Conservation (phyloP, 2,797 vertebrate genomes). For the Tragopan temminckii region DNA sequence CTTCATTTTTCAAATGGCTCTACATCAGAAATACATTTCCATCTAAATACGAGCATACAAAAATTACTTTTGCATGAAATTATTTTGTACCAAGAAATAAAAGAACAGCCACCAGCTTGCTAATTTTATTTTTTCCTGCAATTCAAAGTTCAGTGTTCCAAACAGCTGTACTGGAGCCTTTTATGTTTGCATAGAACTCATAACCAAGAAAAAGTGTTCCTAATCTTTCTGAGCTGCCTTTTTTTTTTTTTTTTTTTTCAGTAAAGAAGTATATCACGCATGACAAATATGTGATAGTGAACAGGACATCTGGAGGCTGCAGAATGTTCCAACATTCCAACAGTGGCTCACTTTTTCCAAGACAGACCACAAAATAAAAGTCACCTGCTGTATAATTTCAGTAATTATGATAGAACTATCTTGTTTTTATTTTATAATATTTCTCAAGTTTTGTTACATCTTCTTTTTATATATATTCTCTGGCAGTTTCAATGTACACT, state of each 20-base stretch:
- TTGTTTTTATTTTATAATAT: neutral
- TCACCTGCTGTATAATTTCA: neutral
- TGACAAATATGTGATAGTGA: neutral
- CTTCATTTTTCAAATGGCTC: neutral
- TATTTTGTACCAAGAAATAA: neutral
- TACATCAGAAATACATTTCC: neutral
- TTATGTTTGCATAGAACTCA: neutral
- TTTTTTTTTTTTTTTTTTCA: neutral
- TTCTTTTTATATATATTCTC: neutral
- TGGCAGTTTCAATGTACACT: neutral
- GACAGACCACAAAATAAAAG: neutral
- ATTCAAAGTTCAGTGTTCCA: neutral
- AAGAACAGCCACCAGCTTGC: neutral
- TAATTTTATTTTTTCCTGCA: neutral
- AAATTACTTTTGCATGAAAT: neutral
- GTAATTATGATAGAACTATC: neutral
- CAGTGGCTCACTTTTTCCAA: neutral
- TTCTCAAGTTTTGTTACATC: neutral
- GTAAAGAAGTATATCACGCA: rapidly evolving
- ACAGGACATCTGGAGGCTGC: neutral
- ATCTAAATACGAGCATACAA: neutral
- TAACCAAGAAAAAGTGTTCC: neutral
- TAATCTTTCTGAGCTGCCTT: neutral
- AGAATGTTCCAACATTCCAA: neutral
- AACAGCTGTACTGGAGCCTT: neutral